A percentile compares a stretch with the other conserved stretches of the same genome.
These are phyloP conservation scores for Acromyrmex heyeri DNA, from an alignment of 1,140 invertebrate species.

Conservation along the genomic window DNA sequence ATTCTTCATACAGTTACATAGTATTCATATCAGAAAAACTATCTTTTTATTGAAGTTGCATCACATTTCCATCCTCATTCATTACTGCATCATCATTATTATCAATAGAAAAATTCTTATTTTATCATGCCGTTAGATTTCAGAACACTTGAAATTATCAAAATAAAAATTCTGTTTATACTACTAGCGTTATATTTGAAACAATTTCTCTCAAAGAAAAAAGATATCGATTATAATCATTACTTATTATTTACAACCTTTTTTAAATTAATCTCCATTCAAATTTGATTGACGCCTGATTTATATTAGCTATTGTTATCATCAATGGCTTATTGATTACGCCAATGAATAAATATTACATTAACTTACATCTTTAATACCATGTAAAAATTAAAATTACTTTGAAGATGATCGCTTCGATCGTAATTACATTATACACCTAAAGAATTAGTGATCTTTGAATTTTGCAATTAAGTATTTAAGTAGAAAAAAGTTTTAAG, in stretches of 20 bases:
- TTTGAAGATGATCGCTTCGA: not conserved
- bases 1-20: too few relatives aligned
- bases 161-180: not conserved
- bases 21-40: too few relatives aligned
- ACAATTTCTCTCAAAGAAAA: slow-evolving; percentile 2
- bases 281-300: not conserved
- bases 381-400: not conserved
- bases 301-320: not conserved
- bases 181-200: not conserved
- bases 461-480: not conserved
- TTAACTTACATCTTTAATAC: too few relatives aligned
- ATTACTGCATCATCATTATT: not conserved
- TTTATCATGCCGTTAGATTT: not conserved
- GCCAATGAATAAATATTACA: too few relatives aligned
- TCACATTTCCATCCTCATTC: not conserved
- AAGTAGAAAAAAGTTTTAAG: not conserved
- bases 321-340: not conserved
- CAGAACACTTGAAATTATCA: not conserved
- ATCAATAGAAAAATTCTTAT: not conserved
- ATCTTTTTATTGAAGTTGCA: too few relatives aligned
- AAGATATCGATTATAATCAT: not conserved
- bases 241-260: not conserved
- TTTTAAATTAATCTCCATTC: not conserved
- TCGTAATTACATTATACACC: not conserved
- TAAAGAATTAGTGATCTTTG: not conserved